phyloP scores from a whole-genome alignment of 2,113 vertebrate species.

The Mormyrus iriodes region DNA sequence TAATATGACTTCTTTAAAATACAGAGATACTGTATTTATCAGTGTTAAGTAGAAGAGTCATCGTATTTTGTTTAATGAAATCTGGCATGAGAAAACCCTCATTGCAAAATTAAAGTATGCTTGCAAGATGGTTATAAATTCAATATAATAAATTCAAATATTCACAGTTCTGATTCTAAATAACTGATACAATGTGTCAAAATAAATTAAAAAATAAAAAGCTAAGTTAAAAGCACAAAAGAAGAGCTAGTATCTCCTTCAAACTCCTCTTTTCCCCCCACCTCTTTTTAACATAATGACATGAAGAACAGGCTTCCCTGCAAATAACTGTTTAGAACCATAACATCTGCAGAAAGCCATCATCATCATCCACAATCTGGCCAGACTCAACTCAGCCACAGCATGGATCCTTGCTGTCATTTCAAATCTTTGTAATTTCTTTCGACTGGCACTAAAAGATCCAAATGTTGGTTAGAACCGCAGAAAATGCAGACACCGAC shows the following conservation, averaged over 20 bases:
- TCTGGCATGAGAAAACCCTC: conserved; percentile 28
- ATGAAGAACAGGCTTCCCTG: neutral
- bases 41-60: conserved; percentile 24
- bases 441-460: neutral
- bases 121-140: neutral
- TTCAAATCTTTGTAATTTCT: neutral
- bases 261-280: neutral
- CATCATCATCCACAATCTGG: neutral
- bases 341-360: neutral
- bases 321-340: neutral
- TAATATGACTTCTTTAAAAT: neutral
- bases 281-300: neutral
- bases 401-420: neutral
- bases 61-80: conserved; percentile 9
- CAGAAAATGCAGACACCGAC: neutral
- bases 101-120: conserved; percentile 21
- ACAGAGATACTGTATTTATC: conserved; percentile 30
- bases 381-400: neutral
- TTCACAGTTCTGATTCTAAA: neutral
- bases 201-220: neutral
- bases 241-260: neutral
- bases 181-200: neutral
- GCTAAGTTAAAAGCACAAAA: neutral
- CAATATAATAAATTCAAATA: conserved; percentile 1
- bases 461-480: neutral